A percentile compares a stretch with the other conserved stretches of the same genome.
Evolutionary conservation across 2,113 vertebrate species (phyloP).

Genomic region (Amphilophus citrinellus): DNA sequence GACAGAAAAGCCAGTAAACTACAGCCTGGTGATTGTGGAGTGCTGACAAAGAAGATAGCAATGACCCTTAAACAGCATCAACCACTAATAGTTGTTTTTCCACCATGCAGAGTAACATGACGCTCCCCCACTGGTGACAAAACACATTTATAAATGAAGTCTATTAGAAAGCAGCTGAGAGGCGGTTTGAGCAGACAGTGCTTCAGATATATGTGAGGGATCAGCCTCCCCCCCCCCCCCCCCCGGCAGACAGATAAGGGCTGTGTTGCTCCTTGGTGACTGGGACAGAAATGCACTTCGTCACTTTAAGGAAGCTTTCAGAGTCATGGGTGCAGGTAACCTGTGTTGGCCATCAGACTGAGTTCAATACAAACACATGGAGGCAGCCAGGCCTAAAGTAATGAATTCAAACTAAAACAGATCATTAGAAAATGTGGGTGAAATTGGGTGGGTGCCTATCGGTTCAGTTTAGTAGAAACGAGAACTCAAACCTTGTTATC

Average conservation of each 20-base stretch:
- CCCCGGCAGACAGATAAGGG: slow-evolving; percentile 31
- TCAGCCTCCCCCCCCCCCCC: no score
- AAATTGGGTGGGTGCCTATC: no score
- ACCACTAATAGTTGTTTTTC: slow-evolving; percentile 14
- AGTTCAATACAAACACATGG: neutral
- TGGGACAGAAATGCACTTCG: neutral
- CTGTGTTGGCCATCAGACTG: neutral
- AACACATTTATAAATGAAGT: neutral
- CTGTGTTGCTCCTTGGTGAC: neutral
- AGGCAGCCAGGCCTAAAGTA: no score
- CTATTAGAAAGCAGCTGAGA: neutral
- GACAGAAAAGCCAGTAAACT: slow-evolving; percentile 23
- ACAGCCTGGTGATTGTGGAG: slow-evolving; percentile 33
- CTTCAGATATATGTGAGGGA: neutral
- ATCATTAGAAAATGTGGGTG: neutral
- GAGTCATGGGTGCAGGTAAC: neutral
- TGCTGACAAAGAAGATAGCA: slow-evolving; percentile 45
- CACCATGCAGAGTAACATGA: neutral
- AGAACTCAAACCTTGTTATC: neutral
- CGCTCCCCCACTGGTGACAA: neutral
- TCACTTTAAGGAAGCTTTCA: neutral
- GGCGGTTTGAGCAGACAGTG: neutral
- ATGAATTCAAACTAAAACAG: neutral
- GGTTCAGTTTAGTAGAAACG: neutral
- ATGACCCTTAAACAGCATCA: slow-evolving; percentile 29